Evolutionary conservation across 2,888 invertebrate species (phyloP), one percentile per base, ranked within the genome.

Genomic region (Plebejus anna): DNA sequence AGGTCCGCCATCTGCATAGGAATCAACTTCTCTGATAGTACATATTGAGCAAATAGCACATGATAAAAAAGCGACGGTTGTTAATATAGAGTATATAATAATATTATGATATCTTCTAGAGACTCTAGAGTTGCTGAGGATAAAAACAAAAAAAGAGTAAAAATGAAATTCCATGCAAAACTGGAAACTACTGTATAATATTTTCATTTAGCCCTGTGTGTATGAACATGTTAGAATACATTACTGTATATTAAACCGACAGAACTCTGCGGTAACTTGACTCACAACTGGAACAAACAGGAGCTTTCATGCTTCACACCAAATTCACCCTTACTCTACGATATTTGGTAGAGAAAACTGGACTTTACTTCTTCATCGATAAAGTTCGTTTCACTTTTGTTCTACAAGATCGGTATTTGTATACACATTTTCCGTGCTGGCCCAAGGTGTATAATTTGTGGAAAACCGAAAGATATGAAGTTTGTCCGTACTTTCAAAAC

Each of bases 381-480:
- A 73, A 32, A 32, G 55, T 51, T 16, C 3, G 13, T 28, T 16
- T 13, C 16, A 32, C 32, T 32, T 22, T 22, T 22, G 4, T 16
- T 51, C 16, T 9, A 55, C 13, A 51, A 16, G 22, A 22, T 5
- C 13, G 55, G 7, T 51, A 32, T 16, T 73, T n/a, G 51, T 1
- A 28, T 73, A 55, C 32, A 51, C 73, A 42, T 51, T 73, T 66
- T 36, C 28, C 0, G 9, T 13, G 47, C 13, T 47, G 28, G 72
- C 55, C 55, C 32, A 55, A 73, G 73, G 51, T 51, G 51, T 51
- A 55, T 73, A 73, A 73, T 73, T 73, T 73, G 73, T 55, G 73
- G 73, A 73, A 55, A 51, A 73, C 73, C 73, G 51, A 51, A 55
- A 73, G 73, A 73, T 73, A 73, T 51, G 73, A 73, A 73, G 73